A percentile compares a stretch with the other conserved stretches of the same genome.
phyloP scores from a whole-genome alignment of 2,888 invertebrate genomes.

The Ypsolopha sequella region DNA sequence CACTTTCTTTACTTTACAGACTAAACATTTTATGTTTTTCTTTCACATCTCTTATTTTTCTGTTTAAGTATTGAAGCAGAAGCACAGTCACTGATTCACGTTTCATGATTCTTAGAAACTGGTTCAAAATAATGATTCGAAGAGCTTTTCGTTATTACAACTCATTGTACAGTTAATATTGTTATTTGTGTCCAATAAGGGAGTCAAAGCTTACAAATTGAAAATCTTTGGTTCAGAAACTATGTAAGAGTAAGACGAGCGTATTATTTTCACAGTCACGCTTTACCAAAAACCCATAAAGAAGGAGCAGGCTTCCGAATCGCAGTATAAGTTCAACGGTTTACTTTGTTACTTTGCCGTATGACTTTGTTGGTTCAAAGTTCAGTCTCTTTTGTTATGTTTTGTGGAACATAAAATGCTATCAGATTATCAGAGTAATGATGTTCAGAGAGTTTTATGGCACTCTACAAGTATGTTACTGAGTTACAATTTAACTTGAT shows the following conservation, averaged over 20 bases:
- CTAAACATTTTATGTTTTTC: too few relatives aligned
- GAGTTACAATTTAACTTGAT: neutral
- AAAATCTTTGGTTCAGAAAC: neutral
- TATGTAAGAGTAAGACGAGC: neutral
- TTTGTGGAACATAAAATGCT: neutral
- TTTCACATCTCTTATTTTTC: too few relatives aligned
- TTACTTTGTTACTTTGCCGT: conserved; percentile 20
- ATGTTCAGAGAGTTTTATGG: neutral
- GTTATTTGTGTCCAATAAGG: too few relatives aligned
- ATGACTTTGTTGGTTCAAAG: conserved; percentile 9
- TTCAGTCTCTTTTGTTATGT: neutral
- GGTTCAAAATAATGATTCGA: too few relatives aligned
- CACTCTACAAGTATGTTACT: too few relatives aligned
- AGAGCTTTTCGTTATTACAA: too few relatives aligned
- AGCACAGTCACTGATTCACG: too few relatives aligned
- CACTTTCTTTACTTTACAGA: too few relatives aligned
- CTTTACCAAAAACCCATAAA: conserved; percentile 17
- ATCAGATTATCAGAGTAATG: neutral
- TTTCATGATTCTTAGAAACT: too few relatives aligned
- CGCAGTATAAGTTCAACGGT: conserved; percentile 15
- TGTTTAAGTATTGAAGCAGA: too few relatives aligned
- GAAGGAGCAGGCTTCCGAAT: conserved; percentile 14
- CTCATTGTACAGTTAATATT: too few relatives aligned
- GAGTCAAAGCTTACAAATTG: too few relatives aligned
- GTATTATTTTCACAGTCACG: conserved; percentile 8